Base-by-base conservation (phyloP, 2,113 vertebrate species). In the Turnix velox region DNA sequence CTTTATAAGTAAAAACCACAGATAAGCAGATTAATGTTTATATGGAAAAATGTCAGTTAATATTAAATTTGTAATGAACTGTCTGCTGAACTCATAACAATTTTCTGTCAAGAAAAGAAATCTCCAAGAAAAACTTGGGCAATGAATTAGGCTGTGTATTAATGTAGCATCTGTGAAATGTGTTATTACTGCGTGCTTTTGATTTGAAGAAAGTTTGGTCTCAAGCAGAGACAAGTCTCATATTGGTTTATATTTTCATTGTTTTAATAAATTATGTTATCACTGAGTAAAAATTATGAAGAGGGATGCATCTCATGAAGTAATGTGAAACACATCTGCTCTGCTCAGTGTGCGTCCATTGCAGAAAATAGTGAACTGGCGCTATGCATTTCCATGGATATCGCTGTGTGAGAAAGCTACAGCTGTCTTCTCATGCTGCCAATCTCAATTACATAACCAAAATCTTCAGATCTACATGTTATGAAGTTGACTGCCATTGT, bases 181-280 rank as follows among this genome's bases (percentile, higher is more conserved):
- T 30, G 30, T 54, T 86, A 66, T n/a, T 84, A 33, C 9, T 35
- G 4, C 42, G 28, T 49, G 33, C 49, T 84, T 77, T 90, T 90
- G 12, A 65, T 82, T 79, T 69, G 49, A 20, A 62, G n/a, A 85
- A 58, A 7, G 14, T 65, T 90, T 25, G n/a, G 16, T 62, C 24
- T 83, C 90, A 79, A 65, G 39, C 46, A 66, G 62, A 66, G 71
- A 54, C 37, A 57, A 62, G 24, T 24, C 9, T 82, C 16, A 12
- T 33, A 9, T 73, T 83, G 69, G 15, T 12, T 69, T 62, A 37
- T 90, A 62, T 86, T 84, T 82, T 73, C 30, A 69, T 83, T 80
- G 35, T 88, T 91, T 91, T 91, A 91, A 77, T 77, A 73, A 76
- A 82, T 87, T 57, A 84, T 84, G 31, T 74, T 89, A 80, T 76